Conservation (phyloP, 2,113 vertebrate species). For the Leptosomus discolor region DNA sequence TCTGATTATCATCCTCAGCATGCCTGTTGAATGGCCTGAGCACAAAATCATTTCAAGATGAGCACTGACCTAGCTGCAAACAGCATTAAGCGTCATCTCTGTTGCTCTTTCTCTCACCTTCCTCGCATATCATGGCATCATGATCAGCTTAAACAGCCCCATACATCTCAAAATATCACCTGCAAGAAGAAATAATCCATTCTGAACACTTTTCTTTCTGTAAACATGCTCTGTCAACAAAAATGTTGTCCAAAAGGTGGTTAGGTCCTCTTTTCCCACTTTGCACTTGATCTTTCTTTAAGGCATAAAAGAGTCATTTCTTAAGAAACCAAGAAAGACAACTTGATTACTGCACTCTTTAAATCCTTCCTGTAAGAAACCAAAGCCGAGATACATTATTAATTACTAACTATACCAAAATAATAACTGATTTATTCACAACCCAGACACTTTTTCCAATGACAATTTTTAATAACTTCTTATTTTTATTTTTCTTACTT, state of each 20-base stretch:
- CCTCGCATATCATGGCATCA: not conserved
- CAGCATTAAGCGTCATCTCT: not conserved
- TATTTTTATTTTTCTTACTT: not conserved
- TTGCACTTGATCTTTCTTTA: not conserved
- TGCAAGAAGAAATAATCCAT: not conserved
- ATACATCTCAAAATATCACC: not conserved
- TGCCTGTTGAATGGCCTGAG: slow-evolving; percentile 10
- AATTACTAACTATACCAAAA: not conserved
- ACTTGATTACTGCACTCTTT: no score
- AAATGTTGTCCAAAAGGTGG: not conserved
- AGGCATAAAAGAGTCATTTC: not conserved
- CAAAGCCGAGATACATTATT: not conserved
- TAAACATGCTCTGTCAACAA: not conserved
- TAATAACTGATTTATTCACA: not conserved
- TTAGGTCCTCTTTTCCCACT: not conserved
- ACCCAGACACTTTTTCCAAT: not conserved
- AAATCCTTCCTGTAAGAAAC: not conserved
- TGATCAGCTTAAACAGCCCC: not conserved
- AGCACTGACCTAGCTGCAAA: not conserved
- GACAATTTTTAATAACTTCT: not conserved
- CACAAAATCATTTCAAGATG: slow-evolving; percentile 41
- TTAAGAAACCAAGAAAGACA: not conserved
- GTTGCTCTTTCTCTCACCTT: not conserved
- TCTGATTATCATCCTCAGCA: slow-evolving; percentile 31
- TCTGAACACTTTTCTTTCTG: not conserved